A percentile compares a stretch with the other conserved stretches of the same genome.
Conservation (phyloP, 2,888 invertebrate genomes). For the Elmis aenea region DNA sequence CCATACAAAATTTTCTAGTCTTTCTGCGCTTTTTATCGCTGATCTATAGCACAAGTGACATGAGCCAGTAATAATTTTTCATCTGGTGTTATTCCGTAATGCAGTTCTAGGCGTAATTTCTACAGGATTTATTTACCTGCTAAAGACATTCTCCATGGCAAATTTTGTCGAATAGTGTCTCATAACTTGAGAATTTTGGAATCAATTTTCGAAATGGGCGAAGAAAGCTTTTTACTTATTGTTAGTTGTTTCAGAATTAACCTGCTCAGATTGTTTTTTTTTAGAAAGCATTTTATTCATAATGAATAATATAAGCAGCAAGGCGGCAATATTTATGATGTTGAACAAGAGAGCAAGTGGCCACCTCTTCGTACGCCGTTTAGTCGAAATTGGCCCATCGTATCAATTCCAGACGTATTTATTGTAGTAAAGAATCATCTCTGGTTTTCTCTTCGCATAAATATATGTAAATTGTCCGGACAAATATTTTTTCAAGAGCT, state of each 20-base stretch:
- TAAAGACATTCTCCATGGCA: no score
- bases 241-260: constrained; percentile 7
- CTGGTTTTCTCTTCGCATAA: no score
- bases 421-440: constrained; percentile 25
- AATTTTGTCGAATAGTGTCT: no score
- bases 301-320: constrained; percentile 19
- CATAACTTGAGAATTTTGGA: constrained; percentile 2
- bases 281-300: constrained; percentile 23
- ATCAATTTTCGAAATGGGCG: constrained; percentile 6
- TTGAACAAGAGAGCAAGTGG: constrained; percentile 21
- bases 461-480: no score
- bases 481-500: no score
- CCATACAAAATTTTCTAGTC: no score
- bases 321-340: constrained; percentile 18
- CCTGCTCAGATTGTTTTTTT: constrained; percentile 19
- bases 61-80: no score
- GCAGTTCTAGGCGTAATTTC: no score
- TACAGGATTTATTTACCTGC: no score
- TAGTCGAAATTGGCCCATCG: constrained; percentile 24
- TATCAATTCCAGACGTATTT: constrained; percentile 19
- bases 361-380: constrained; percentile 13
- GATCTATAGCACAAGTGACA: no score
- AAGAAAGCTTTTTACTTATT: constrained; percentile 9
- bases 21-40: no score
- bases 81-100: no score